Percentiles rank a stretch among this genome's conserved stretches.
phyloP scores from a whole-genome alignment of 2,113 vertebrate species.

The Platichthys flesus region DNA sequence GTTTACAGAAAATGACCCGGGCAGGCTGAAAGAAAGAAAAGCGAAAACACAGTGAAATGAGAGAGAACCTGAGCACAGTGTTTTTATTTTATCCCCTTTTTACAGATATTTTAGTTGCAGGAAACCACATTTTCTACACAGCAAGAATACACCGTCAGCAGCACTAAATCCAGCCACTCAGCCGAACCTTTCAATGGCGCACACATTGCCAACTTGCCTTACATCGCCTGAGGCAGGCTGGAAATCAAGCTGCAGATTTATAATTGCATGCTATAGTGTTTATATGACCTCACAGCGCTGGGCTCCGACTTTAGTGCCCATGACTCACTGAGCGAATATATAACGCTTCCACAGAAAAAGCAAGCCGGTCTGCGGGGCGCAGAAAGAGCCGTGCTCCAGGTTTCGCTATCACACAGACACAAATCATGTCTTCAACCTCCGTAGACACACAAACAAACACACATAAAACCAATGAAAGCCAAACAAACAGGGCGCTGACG shows the following conservation, averaged over 20 bases:
- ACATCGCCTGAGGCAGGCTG: slow-evolving; percentile 58
- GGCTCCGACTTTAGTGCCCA: slow-evolving; percentile 58
- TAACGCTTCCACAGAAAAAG: slow-evolving; percentile 59
- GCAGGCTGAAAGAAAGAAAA: slow-evolving; percentile 13
- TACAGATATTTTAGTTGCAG: slow-evolving; percentile 30
- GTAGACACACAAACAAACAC: slow-evolving; percentile 64
- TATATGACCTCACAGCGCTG: slow-evolving; percentile 71
- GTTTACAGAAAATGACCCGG: not conserved
- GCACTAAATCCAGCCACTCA: slow-evolving; percentile 60
- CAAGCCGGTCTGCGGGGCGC: slow-evolving; percentile 21
- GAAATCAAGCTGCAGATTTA: slow-evolving; percentile 75
- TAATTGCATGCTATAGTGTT: slow-evolving; percentile 69
- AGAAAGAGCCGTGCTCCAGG: slow-evolving; percentile 40
- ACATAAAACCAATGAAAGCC: slow-evolving; percentile 65
- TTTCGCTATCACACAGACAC: slow-evolving; percentile 53
- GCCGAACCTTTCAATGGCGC: slow-evolving; percentile 50
- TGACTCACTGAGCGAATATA: slow-evolving; percentile 65
- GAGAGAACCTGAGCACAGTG: not conserved
- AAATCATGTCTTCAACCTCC: slow-evolving; percentile 59
- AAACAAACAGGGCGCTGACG: slow-evolving; percentile 62
- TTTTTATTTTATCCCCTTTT: slow-evolving; percentile 13
- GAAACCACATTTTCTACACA: slow-evolving; percentile 47
- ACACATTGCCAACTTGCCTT: slow-evolving; percentile 58
- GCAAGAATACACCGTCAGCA: slow-evolving; percentile 59
- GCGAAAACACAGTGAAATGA: slow-evolving; percentile 6